Evolutionary conservation across 2,113 vertebrate genomes (phyloP).

Genomic region (Azemiops feae): DNA sequence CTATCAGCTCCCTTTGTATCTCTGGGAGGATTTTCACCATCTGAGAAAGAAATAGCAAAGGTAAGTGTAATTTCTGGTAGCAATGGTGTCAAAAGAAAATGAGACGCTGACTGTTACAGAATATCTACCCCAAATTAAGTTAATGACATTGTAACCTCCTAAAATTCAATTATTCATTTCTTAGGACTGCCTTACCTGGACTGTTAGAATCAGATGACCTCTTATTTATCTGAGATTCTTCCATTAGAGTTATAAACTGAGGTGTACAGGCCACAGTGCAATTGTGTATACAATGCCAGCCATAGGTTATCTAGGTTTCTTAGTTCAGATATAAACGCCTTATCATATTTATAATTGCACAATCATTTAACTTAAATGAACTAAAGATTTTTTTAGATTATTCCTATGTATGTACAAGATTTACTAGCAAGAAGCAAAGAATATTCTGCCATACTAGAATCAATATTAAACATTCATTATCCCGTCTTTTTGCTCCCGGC

Average conservation of each 20-base stretch:
- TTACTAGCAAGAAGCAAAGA: background rate
- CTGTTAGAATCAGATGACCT: background rate
- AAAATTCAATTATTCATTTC: background rate
- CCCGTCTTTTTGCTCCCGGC: background rate
- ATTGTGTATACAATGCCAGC: background rate
- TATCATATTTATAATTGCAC: background rate
- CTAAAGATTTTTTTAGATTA: background rate
- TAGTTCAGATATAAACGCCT: background rate
- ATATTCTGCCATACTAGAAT: background rate
- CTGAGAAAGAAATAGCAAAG: background rate
- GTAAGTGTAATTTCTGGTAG: background rate
- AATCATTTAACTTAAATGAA: background rate
- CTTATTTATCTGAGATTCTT: background rate
- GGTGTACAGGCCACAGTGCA: background rate
- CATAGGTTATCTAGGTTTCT: background rate
- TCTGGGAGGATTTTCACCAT: conserved; percentile 1
- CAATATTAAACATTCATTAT: background rate
- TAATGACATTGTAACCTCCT: background rate
- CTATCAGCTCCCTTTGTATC: background rate
- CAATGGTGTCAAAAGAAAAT: background rate
- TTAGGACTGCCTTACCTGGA: background rate
- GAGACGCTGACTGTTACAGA: background rate
- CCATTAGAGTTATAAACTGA: background rate
- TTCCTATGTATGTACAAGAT: background rate
- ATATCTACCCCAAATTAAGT: background rate